These are phyloP conservation scores for Caenorhabditis becei DNA, from an alignment of 2,888 invertebrate species.

Conservation along the genomic window DNA sequence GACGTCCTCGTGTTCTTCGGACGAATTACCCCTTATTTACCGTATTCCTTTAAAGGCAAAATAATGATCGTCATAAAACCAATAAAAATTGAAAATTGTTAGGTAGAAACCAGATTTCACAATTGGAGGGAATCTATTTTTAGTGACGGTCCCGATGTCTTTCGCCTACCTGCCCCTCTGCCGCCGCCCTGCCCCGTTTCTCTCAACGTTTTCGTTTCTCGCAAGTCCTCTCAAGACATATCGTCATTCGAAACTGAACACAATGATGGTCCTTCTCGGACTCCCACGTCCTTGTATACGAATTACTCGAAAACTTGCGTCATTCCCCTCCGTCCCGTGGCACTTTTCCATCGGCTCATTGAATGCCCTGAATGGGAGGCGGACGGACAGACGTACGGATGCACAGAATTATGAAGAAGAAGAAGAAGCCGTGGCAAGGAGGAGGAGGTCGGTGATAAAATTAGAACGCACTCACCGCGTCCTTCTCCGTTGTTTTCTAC, in stretches of 20 bases:
- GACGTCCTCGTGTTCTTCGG: slow-evolving; percentile 29
- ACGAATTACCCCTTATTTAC: slow-evolving; percentile 3
- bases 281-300: slow-evolving; percentile 52
- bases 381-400: neutral
- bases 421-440: neutral
- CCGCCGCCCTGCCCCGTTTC: slow-evolving; percentile 3
- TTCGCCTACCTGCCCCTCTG: neutral
- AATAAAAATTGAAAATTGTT: slow-evolving; percentile 42
- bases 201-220: slow-evolving; percentile 10
- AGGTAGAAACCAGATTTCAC: slow-evolving; percentile 50
- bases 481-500: slow-evolving; percentile 27
- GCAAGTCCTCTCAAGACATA: neutral
- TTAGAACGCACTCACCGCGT: slow-evolving; percentile 30
- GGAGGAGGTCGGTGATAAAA: slow-evolving; percentile 25
- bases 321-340: slow-evolving; percentile 29
- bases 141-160: slow-evolving; percentile 25
- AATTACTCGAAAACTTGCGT: slow-evolving; percentile 54
- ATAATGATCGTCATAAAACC: slow-evolving; percentile 53
- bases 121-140: slow-evolving; percentile 52
- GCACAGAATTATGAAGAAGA: slow-evolving; percentile 12
- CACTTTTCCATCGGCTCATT: slow-evolving; percentile 28
- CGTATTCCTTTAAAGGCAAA: slow-evolving; percentile 32
- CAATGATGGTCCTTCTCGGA: slow-evolving; percentile 38
- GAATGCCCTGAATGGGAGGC: slow-evolving; percentile 22
- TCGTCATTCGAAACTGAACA: slow-evolving; percentile 31